Base-by-base conservation (phyloP, 2,797 vertebrate genomes). In the Rhabdomys pumilio region DNA sequence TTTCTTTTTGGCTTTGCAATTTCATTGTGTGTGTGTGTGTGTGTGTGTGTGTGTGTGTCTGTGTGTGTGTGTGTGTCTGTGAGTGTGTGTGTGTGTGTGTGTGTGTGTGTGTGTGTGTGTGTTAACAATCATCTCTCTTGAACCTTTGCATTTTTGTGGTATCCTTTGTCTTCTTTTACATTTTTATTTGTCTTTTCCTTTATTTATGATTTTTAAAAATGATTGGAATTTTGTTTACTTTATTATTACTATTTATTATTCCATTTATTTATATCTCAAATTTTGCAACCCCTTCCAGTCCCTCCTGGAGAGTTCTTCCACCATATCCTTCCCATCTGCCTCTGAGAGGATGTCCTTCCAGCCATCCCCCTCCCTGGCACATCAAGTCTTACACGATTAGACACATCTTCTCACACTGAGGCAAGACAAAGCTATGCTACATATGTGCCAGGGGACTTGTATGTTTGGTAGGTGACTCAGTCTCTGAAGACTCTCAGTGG, bases 341-440 rank as follows among this genome's bases (percentile, higher is more conserved):
- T 69, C 17, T 69, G 67, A 69, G 67, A 19, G 15, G 15, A 7
- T 69, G 17, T 6, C 0, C 1, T 15, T 7, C 34, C 2, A 69
- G 15, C 1, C 14, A 8, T 19, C 1, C 15, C 6, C 3, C 34
- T 69, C 2, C 31, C 15, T n/a, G 34, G 6, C 34, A 69, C 6
- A 69, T n/a, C 67, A 69, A 69, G 7, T 69, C 34, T 69, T 69
- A 69, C 13, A 9, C 6, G 7, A 69, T n/a, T 69, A 69, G 67
- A n/a, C 34, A n/a, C 67, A 69, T 3, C 67, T 34, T 69, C 15
- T 69, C 17, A 15, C 67, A 69, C 34, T 20, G 34, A 69, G 7
- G 17, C 3, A n/a, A n/a, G 67, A 69, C 34, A n/a, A 20, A 3
- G 1, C 15, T 69, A 19, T n/a, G 67, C 34, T 69, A 9, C 67